These are phyloP conservation scores for Clarias fuscus DNA, from an alignment of 2,797 vertebrate species.

Conservation along the genomic window DNA sequence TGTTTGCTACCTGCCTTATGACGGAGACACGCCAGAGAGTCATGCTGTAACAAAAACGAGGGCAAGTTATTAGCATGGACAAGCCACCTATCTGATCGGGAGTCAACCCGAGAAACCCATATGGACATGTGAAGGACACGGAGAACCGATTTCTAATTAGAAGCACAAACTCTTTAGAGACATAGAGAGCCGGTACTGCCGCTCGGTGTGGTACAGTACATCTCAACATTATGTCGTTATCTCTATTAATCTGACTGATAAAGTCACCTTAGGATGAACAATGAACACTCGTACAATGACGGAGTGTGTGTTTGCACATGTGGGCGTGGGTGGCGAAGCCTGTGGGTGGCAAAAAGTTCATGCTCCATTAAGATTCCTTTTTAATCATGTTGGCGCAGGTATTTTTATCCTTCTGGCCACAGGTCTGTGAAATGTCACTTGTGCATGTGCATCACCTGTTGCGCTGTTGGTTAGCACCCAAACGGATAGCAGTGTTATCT, in stretches of 20 bases:
- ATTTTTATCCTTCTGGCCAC: constrained; percentile 5
- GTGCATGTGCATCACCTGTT: constrained; percentile 39
- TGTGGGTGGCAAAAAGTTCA: constrained; percentile 11
- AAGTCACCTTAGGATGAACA: background rate
- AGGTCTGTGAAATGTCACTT: constrained; percentile 38
- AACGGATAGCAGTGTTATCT: constrained; percentile 54
- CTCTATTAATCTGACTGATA: background rate
- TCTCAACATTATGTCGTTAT: background rate
- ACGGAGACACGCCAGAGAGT: background rate
- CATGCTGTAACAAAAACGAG: background rate
- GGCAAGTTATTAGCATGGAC: background rate
- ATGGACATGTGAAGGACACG: background rate
- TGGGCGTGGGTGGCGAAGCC: background rate
- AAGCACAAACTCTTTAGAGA: background rate
- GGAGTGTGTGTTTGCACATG: background rate
- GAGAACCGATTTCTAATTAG: background rate
- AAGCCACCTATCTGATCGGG: background rate
- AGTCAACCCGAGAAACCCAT: background rate
- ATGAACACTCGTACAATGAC: background rate
- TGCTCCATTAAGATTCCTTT: background rate
- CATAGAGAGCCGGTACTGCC: background rate
- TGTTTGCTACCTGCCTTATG: background rate
- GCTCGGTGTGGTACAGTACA: background rate
- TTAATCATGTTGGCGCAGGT: background rate
- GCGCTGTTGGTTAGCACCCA: constrained; percentile 45